Evolutionary conservation across 2,888 invertebrate species (phyloP), one percentile per base, ranked within the genome.

Genomic region (Shargacucullia verbasci): DNA sequence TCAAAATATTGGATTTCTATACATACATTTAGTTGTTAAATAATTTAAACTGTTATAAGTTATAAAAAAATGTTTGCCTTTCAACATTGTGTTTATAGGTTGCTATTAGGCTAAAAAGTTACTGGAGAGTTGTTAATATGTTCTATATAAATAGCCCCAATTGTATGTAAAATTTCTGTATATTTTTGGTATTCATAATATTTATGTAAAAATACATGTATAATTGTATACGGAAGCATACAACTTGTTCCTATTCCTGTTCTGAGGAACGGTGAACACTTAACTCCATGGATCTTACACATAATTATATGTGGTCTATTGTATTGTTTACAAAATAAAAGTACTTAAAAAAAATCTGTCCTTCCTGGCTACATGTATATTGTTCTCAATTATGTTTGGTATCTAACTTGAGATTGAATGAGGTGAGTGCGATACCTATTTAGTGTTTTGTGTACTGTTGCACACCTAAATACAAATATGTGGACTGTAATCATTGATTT

Each of bases 401-500:
- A 14, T 45, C 14, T 34, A 34, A 14, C 27, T 40, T 44, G 40
- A 54, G 14, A 33, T 15, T 41, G 11, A 11, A 35, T 39, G 40
- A 29, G 45, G 37, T 2, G 3, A 14, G 14, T 14, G 37, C 13
- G 0, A 7, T 9, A 14, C 3, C 6, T 37, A 37, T 12, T 29
- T 31, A 39, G 50, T 52, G 20, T 40, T 44, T 58, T 57, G 49
- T 50, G 53, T 66, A 50, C 41, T 58, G 38, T 52, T 62, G 58
- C 68, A 71, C 72, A 55, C 27, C 2, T 20, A 20, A 20, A 20
- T 20, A 31, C 39, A 33, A 58, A 59, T 48, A 57, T 54, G 56
- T 47, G 52, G 53, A 52, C 40, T 33, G 62, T 63, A 72, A 68
- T 72, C 57, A 54, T 53, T 52, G 34, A 61, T 54, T 57, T 62